phyloP scores from a whole-genome alignment of 2,797 vertebrate species.

The Gymnopithys bicolor region DNA sequence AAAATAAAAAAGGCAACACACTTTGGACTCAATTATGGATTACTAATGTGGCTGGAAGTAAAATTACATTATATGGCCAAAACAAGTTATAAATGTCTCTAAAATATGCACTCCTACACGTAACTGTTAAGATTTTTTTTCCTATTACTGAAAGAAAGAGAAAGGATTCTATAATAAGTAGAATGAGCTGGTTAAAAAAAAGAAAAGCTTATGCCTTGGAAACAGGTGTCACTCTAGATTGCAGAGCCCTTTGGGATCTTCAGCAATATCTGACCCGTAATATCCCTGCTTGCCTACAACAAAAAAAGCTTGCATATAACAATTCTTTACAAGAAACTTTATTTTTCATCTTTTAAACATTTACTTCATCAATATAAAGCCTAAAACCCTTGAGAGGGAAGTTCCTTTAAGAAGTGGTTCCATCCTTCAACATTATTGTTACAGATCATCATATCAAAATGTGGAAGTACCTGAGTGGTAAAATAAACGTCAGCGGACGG shows the following conservation, averaged over 20 bases:
- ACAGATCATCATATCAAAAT: background rate
- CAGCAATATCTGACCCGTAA: background rate
- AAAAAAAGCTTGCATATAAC: background rate
- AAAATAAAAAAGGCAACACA: background rate
- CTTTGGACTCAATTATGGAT: background rate
- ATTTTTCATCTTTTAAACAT: background rate
- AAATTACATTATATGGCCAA: background rate
- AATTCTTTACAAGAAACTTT: background rate
- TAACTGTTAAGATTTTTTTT: background rate
- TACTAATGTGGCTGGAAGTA: background rate
- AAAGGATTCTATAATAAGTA: background rate
- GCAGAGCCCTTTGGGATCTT: background rate
- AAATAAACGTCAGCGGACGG: slow-evolving; percentile 40
- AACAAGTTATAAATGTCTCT: background rate
- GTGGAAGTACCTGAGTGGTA: background rate
- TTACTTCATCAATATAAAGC: slow-evolving; percentile 20
- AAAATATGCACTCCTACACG: background rate
- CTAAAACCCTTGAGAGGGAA: slow-evolving; percentile 26
- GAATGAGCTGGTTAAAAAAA: background rate
- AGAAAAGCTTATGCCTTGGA: background rate
- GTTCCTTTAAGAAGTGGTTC: slow-evolving; percentile 1
- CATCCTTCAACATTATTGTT: slow-evolving; percentile 21
- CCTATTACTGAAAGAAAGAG: background rate
- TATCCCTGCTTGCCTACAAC: background rate
- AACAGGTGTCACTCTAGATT: background rate